Evolutionary conservation across 2,113 vertebrate genomes (phyloP).

Genomic region (Podiceps cristatus): DNA sequence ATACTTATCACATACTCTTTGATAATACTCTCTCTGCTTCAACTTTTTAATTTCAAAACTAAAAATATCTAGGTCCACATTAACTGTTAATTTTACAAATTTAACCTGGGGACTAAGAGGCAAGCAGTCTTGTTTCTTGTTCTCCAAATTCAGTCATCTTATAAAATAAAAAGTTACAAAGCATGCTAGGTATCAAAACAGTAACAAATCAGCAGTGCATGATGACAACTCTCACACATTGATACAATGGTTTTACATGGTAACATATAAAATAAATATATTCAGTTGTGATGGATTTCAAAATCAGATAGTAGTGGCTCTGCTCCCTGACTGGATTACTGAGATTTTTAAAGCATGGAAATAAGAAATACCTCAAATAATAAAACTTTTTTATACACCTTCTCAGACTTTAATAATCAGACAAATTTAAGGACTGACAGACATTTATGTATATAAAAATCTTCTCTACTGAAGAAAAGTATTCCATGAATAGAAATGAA

Average conservation of each 20-base stretch:
- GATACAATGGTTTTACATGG: background rate
- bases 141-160: background rate
- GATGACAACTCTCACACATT: background rate
- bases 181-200: background rate
- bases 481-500: background rate
- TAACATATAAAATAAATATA: background rate
- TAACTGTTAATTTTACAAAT: background rate
- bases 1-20: background rate
- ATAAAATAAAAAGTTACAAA: background rate
- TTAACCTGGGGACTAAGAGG: background rate
- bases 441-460: background rate
- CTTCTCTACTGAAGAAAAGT: background rate
- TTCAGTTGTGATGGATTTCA: background rate
- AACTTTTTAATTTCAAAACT: background rate
- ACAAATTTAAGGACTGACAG: background rate
- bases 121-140: background rate
- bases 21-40: background rate
- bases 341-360: background rate
- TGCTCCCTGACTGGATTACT: background rate
- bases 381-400: background rate
- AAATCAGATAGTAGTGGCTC: background rate
- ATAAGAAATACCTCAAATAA: background rate
- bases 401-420: background rate
- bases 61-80: background rate
- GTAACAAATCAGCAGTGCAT: background rate